A percentile compares a stretch with the other conserved stretches of the same genome.
phyloP scores from a whole-genome alignment of 2,797 vertebrate genomes.

The Momotus momota region DNA sequence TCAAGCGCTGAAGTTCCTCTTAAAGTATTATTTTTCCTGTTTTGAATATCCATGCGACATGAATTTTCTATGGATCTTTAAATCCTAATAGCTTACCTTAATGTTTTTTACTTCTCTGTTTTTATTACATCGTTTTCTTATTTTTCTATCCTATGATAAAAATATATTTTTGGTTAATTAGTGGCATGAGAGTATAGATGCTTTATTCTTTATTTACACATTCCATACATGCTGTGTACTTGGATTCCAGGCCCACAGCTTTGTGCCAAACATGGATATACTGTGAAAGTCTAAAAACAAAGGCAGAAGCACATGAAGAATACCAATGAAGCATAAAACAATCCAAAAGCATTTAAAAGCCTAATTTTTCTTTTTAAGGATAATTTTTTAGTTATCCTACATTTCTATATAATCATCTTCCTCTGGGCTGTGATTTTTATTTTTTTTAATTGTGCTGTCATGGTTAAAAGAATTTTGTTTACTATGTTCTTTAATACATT shows the following conservation, averaged over 20 bases:
- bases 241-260: not conserved
- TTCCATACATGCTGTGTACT: not conserved
- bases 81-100: not conserved
- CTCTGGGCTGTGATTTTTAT: not conserved
- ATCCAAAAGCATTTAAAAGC: slow-evolving; percentile 24
- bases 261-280: slow-evolving; percentile 34
- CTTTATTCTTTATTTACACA: no score
- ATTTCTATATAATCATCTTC: not conserved
- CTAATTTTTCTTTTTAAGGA: not conserved
- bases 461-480: slow-evolving; percentile 29
- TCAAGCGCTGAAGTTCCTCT: not conserved
- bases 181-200: not conserved
- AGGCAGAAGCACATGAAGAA: slow-evolving; percentile 40
- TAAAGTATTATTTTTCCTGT: not conserved
- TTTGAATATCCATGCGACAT: not conserved
- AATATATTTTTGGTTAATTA: not conserved
- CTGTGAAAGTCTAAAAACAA: slow-evolving; percentile 13
- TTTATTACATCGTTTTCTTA: not conserved
- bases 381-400: not conserved
- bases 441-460: not conserved
- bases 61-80: not conserved
- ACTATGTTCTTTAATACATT: not conserved
- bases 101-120: not conserved
- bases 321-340: slow-evolving; percentile 38
- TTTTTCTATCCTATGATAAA: not conserved